A percentile compares a stretch with the other conserved stretches of the same genome.
Conservation (phyloP, 2,797 vertebrate species). For the Malurus splendens region DNA sequence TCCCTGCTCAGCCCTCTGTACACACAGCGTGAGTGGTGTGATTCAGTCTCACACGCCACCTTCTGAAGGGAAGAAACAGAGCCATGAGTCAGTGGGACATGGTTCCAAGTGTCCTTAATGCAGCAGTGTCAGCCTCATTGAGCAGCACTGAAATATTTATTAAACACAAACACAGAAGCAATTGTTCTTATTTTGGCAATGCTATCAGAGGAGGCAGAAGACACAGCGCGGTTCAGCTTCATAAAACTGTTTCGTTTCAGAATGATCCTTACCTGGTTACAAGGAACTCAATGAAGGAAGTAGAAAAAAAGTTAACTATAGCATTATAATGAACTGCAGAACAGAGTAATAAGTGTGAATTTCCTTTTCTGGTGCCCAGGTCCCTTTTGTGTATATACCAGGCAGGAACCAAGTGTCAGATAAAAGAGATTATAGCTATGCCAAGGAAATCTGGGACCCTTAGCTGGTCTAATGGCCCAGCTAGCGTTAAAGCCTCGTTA, state of each 20-base stretch:
- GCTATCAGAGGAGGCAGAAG: constrained; percentile 14
- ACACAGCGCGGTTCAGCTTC: not conserved
- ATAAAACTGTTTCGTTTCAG: constrained; percentile 54
- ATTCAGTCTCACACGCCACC: constrained; percentile 28
- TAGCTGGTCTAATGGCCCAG: constrained; percentile 32
- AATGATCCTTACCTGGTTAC: constrained; percentile 27
- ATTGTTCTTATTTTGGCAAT: constrained; percentile 22
- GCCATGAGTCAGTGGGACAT: constrained; percentile 49
- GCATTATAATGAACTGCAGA: not conserved
- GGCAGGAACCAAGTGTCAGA: not conserved
- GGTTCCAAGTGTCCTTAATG: constrained; percentile 23
- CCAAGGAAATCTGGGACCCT: constrained; percentile 22
- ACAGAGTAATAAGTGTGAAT: constrained; percentile 11
- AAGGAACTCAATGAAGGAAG: constrained; percentile 24
- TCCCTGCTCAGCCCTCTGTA: constrained; percentile 22
- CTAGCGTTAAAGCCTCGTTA: constrained; percentile 41
- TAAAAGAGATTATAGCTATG: constrained; percentile 1
- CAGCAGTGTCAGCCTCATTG: constrained; percentile 18
- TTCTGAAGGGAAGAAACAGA: constrained; percentile 39
- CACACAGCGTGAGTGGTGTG: constrained; percentile 22
- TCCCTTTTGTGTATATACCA: not conserved
- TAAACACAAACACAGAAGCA: not conserved
- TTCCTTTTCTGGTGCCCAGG: not conserved
- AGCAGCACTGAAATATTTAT: constrained; percentile 26
- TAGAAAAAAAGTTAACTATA: not conserved